Conservation (phyloP, 2,797 vertebrate genomes). For the Phrynocephalus forsythii region DNA sequence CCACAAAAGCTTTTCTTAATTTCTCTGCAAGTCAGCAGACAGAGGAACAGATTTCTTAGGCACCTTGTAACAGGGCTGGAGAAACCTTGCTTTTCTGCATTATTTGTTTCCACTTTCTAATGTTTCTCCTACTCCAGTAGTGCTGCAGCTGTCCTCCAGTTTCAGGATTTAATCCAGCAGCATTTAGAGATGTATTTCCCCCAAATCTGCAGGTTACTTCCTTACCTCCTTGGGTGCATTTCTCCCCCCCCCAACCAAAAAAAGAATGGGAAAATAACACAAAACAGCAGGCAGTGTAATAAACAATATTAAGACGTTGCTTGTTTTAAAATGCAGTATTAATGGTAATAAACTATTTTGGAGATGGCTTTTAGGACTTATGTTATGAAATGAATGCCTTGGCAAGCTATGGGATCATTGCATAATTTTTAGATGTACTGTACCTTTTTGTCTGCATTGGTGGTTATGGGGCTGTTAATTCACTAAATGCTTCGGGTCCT, state of each 20-base stretch:
- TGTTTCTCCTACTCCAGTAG: no score
- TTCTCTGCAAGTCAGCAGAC: neutral
- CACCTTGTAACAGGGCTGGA: neutral
- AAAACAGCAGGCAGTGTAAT: neutral
- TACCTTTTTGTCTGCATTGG: neutral
- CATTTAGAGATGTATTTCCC: neutral
- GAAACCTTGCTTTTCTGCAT: neutral
- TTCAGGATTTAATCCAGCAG: neutral
- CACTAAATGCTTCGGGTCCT: neutral
- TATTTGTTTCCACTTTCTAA: neutral
- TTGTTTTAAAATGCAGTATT: neutral
- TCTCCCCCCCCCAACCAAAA: neutral
- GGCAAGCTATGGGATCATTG: neutral
- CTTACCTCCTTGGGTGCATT: neutral
- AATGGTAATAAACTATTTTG: neutral
- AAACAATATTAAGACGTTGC: neutral
- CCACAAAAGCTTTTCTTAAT: neutral
- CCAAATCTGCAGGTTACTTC: neutral
- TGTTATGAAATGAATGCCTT: neutral
- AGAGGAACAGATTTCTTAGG: neutral
- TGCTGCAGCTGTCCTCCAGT: neutral
- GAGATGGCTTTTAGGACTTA: neutral
- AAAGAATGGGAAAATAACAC: neutral
- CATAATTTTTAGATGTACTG: neutral
- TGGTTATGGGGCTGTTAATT: neutral